A percentile compares a stretch with the other conserved stretches of the same genome.
These are phyloP conservation scores for Ochropleura plecta DNA, from an alignment of 2,888 invertebrate genomes.

Conservation along the genomic window DNA sequence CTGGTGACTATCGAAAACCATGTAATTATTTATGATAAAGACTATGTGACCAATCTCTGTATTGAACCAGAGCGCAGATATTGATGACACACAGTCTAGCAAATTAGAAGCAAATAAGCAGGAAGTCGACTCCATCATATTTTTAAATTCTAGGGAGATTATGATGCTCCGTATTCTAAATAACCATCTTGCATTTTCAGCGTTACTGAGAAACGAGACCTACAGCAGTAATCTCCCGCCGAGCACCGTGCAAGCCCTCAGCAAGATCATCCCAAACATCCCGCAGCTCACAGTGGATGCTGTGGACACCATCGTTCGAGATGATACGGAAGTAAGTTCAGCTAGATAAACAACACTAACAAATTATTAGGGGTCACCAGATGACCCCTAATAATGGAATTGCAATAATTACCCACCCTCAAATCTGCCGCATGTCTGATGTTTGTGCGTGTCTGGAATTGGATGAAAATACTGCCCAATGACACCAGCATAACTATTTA, in stretches of 20 bases:
- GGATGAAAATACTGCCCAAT: neutral
- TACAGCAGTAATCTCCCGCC: conserved; percentile 72
- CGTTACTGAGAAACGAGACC: conserved; percentile 68
- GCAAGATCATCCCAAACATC: conserved; percentile 73
- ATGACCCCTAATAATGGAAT: neutral
- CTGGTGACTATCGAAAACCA: neutral
- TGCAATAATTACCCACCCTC: neutral
- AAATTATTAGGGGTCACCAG: too few species aligned
- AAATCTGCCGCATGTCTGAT: neutral
- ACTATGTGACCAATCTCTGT: neutral
- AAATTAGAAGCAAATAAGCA: neutral
- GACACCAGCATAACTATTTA: neutral
- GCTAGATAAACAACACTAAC: neutral
- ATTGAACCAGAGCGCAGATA: neutral
- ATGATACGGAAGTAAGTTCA: conserved; percentile 70
- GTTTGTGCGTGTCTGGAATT: neutral
- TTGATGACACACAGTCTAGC: neutral
- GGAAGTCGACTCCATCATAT: neutral
- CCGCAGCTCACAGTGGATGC: conserved; percentile 78
- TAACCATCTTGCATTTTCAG: conserved; percentile 64
- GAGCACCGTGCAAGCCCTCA: conserved; percentile 70
- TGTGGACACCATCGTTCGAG: conserved; percentile 73
- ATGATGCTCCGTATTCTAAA: neutral
- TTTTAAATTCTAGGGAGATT: neutral
- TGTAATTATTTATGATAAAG: neutral